phyloP scores from a whole-genome alignment of 2,113 vertebrate genomes.

The Protomyctophum bolini region DNA sequence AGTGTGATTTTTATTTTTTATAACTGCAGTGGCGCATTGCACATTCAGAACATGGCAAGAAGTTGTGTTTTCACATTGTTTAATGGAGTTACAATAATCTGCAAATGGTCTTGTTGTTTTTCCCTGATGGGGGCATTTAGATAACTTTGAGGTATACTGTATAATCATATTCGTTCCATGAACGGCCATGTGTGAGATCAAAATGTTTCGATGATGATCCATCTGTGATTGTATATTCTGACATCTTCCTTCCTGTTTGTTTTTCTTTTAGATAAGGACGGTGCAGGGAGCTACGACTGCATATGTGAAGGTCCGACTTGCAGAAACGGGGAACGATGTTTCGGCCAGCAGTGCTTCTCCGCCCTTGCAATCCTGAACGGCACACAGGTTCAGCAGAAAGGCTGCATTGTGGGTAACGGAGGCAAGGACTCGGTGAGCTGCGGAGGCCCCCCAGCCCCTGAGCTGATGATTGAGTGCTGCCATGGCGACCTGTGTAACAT shows the following conservation, averaged over 20 bases:
- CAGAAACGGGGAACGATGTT: slow-evolving; percentile 80
- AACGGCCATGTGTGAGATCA: not conserved
- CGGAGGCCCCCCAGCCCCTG: slow-evolving; percentile 80
- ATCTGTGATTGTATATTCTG: not conserved
- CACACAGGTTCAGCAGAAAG: slow-evolving; percentile 84
- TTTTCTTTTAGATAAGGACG: slow-evolving; percentile 78
- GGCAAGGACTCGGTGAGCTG: slow-evolving; percentile 83
- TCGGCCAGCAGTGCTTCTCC: slow-evolving; percentile 89
- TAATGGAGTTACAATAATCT: not conserved
- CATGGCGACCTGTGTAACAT: slow-evolving; percentile 90
- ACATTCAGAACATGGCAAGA: slow-evolving; percentile 43
- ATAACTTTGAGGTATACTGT: not conserved
- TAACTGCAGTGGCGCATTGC: slow-evolving; percentile 49
- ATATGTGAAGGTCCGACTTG: slow-evolving; percentile 91
- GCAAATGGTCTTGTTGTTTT: not conserved
- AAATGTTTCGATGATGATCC: not conserved
- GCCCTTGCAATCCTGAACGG: slow-evolving; percentile 87
- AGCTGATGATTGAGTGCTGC: slow-evolving; percentile 91
- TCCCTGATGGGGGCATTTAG: not conserved
- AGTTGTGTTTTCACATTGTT: slow-evolving; percentile 23
- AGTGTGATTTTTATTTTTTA: slow-evolving; percentile 12
- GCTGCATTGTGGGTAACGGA: slow-evolving; percentile 86
- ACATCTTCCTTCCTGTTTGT: slow-evolving; percentile 5
- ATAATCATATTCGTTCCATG: not conserved
- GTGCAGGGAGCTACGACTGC: slow-evolving; percentile 79